Percentiles rank a stretch among this genome's conserved stretches.
These are phyloP conservation scores for Riptortus pedestris DNA, from an alignment of 1,140 invertebrate species.

Conservation along the genomic window DNA sequence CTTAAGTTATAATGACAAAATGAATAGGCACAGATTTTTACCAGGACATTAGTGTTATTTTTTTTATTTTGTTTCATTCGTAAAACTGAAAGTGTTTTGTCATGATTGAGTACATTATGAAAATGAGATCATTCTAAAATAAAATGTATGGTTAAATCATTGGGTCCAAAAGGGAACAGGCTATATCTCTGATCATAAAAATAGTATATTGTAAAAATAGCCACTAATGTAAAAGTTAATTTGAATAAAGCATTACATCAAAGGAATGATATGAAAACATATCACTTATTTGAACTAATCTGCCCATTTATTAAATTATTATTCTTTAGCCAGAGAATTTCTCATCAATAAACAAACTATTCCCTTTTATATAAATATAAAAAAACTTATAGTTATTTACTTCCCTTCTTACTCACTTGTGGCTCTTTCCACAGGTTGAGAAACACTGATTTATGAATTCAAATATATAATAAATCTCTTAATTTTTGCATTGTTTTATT, in stretches of 20 bases:
- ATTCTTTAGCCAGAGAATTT: too few relatives aligned
- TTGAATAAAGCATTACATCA: neutral
- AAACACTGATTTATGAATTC: neutral
- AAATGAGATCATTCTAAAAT: neutral
- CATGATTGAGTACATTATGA: neutral
- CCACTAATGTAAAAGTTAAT: too few relatives aligned
- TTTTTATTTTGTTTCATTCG: neutral
- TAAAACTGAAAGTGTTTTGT: neutral
- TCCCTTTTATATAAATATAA: neutral
- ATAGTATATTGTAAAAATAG: neutral
- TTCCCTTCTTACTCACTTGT: neutral
- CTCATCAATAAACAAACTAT: neutral
- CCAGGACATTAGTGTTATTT: neutral
- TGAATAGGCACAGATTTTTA: neutral
- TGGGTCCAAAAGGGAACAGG: neutral
- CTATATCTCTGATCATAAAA: neutral
- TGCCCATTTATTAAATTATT: neutral
- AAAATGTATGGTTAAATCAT: too few relatives aligned
- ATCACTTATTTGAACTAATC: neutral
- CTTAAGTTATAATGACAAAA: neutral
- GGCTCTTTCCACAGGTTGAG: neutral
- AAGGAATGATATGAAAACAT: neutral
- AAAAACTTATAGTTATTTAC: neutral
- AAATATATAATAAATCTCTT: too few relatives aligned
- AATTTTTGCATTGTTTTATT: neutral